A percentile compares a stretch with the other conserved stretches of the same genome.
Evolutionary conservation across 2,113 vertebrate species (phyloP).

Genomic region (Perccottus glenii): DNA sequence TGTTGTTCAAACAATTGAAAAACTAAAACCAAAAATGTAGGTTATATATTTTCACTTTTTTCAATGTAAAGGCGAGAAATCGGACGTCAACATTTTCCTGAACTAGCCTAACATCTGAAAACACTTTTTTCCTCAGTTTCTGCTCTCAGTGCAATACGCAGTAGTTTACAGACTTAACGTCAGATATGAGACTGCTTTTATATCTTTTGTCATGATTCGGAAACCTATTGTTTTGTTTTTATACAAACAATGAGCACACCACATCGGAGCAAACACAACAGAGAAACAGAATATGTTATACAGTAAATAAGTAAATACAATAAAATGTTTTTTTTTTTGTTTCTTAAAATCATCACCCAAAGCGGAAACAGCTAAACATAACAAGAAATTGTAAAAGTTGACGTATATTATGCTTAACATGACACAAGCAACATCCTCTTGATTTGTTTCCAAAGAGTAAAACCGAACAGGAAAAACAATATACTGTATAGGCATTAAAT

Average conservation of each 20-base stretch:
- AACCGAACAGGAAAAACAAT: conserved; percentile 68
- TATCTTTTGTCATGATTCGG: conserved; percentile 71
- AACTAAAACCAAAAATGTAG: too few species aligned
- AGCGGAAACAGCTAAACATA: conserved; percentile 56
- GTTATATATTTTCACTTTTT: too few species aligned
- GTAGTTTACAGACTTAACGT: conserved; percentile 28
- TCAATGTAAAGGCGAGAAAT: background rate
- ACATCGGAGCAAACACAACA: conserved; percentile 62
- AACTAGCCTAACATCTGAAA: background rate
- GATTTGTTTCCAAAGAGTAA: conserved; percentile 69
- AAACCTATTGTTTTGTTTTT: conserved; percentile 58
- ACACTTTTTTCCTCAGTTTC: background rate
- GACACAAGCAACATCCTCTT: conserved; percentile 47
- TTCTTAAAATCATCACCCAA: conserved; percentile 50
- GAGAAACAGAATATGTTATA: conserved; percentile 61
- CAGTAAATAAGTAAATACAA: conserved; percentile 57
- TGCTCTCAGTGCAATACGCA: conserved; percentile 2
- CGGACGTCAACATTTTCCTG: background rate
- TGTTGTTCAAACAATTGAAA: too few species aligned
- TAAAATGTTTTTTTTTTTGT: conserved; percentile 56
- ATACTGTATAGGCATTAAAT: conserved; percentile 80
- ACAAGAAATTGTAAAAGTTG: conserved; percentile 45
- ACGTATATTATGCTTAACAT: conserved; percentile 40
- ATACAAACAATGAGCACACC: conserved; percentile 65
- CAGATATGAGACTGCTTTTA: conserved; percentile 29